Conservation (phyloP, 2,888 invertebrate species). For the Cordilura impudica region DNA sequence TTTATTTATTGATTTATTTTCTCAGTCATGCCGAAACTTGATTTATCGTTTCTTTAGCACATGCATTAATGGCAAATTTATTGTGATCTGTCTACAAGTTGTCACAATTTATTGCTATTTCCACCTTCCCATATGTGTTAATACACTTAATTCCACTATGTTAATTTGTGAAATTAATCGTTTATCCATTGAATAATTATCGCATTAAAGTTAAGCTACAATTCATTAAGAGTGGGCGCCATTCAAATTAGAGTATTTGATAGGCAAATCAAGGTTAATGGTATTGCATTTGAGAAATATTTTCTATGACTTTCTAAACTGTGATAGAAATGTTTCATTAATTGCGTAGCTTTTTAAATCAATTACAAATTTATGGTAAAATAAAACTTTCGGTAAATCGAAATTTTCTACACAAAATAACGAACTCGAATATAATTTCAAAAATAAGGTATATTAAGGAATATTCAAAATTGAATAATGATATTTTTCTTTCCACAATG, state of each 20-base stretch:
- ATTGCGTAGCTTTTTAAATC: no score
- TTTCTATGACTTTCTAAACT: no score
- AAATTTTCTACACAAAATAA: no score
- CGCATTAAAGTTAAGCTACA: constrained; percentile 45
- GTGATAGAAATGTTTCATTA: no score
- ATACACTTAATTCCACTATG: constrained; percentile 13
- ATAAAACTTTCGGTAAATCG: no score
- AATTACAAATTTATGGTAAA: no score
- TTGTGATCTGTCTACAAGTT: constrained; percentile 58
- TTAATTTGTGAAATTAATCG: constrained; percentile 51
- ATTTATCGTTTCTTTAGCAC: constrained; percentile 42
- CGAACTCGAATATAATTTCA: no score
- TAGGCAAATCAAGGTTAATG: constrained; percentile 54
- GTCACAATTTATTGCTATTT: constrained; percentile 60
- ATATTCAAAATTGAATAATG: no score
- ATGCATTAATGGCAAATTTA: constrained; percentile 48
- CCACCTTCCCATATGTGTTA: constrained; percentile 48
- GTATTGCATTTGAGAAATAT: no score
- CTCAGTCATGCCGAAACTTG: constrained; percentile 22
- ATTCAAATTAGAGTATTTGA: constrained; percentile 56
- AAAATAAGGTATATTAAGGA: no score
- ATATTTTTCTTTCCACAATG: no score
- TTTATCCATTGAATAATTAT: constrained; percentile 61
- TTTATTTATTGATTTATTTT: constrained; percentile 2
- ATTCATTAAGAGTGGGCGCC: constrained; percentile 60